These are phyloP conservation scores for Euphydryas editha DNA, from an alignment of 2,888 invertebrate species.

Conservation along the genomic window DNA sequence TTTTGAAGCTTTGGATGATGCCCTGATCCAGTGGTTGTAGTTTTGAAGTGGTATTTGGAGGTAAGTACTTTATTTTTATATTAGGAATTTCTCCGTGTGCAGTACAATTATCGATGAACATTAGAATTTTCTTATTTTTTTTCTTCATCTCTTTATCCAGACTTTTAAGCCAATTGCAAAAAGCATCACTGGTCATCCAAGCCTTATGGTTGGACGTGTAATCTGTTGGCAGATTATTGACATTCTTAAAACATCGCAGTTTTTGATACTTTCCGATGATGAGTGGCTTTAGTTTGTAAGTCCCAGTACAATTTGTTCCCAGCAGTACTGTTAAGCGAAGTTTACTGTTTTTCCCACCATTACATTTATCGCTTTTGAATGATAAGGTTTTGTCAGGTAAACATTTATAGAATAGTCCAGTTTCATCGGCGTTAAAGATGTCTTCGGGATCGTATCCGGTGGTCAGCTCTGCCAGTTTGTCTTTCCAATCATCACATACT, in stretches of 20 bases:
- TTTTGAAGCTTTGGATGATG: conserved; percentile 31
- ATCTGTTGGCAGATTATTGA: not conserved
- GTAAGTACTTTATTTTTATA: not conserved
- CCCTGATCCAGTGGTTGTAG: not conserved
- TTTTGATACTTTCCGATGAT: conserved; percentile 40
- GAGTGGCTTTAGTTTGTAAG: conserved; percentile 42
- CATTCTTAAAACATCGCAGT: conserved; percentile 38
- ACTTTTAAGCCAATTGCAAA: conserved; percentile 18
- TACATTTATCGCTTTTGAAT: not conserved
- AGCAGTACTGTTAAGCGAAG: not conserved
- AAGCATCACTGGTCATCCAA: not conserved
- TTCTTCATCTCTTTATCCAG: conserved; percentile 32
- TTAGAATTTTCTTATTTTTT: not conserved
- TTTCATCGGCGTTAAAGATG: not conserved
- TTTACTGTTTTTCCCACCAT: not conserved
- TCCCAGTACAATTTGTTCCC: conserved; percentile 24
- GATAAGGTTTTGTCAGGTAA: not conserved
- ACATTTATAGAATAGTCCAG: not conserved
- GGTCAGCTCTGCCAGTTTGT: too few species aligned
- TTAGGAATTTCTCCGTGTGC: not conserved
- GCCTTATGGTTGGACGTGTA: not conserved
- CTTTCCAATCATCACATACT: conserved; percentile 2
- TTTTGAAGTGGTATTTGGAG: not conserved
- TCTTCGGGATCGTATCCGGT: too few species aligned
- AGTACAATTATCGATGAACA: not conserved